Evolutionary conservation across 1,140 invertebrate species (phyloP).

Genomic region (Dryas iulia): DNA sequence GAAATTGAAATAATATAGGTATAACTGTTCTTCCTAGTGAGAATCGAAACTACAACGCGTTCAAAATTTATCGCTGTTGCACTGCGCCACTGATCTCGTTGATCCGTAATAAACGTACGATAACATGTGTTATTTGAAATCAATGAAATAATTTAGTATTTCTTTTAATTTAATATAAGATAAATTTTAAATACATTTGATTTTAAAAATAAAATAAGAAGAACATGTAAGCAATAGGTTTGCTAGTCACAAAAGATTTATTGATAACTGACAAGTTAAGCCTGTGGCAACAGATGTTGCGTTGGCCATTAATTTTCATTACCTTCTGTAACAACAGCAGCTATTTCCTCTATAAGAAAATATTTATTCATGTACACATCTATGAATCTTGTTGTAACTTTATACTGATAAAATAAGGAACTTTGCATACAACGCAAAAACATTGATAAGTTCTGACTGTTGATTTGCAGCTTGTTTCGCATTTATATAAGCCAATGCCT

Average conservation of each 20-base stretch:
- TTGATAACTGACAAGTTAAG: conserved; percentile 35
- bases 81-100: too few relatives aligned
- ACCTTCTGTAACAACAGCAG: conserved; percentile 36
- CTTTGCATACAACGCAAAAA: conserved; percentile 3
- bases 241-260: conserved; percentile 26
- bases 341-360: conserved; percentile 34
- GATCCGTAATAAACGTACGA: too few relatives aligned
- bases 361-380: conserved; percentile 23
- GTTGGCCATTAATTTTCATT: conserved; percentile 44
- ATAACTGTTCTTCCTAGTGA: too few relatives aligned
- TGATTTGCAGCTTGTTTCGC: too few relatives aligned
- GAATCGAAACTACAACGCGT: too few relatives aligned
- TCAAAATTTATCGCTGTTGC: too few relatives aligned
- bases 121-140: too few relatives aligned
- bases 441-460: conserved; percentile 1
- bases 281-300: conserved; percentile 36
- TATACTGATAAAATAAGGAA: conserved; percentile 12
- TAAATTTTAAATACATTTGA: too few relatives aligned
- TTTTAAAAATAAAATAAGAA: conserved; percentile 6
- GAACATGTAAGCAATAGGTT: conserved; percentile 5
- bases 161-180: too few relatives aligned
- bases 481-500: too few relatives aligned
- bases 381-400: conserved; percentile 19
- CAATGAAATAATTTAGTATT: too few relatives aligned
- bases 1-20: too few relatives aligned